Evolutionary conservation across 2,888 invertebrate species (phyloP), one percentile per base, ranked within the genome.

Genomic region (Hyppa rectilinea): DNA sequence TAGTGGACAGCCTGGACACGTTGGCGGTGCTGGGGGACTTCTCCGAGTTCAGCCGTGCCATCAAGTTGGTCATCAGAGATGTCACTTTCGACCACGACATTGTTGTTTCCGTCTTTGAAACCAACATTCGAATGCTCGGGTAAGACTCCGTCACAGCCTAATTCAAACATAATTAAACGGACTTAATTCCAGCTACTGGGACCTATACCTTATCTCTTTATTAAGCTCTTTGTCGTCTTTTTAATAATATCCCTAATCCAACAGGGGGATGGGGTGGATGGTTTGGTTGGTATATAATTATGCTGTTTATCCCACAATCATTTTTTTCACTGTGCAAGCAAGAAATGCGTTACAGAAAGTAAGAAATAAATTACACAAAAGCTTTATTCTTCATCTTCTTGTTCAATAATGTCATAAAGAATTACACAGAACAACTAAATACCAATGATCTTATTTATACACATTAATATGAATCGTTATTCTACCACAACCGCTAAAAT

Each of bases 111-210:
- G 99, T 99, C 6, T 99, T 99, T 93, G 99, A 99, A 94, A 99
- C 99, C 12, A 99, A 99, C 92, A 99, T 99, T 85, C 96, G 99
- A 84, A 98, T 99, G 96, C 96, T 99, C n/a, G 99, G 99, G 98
- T 98, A 93, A 96, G 96, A 63, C 17, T 34, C 17, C 7, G 3
- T 40, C 31, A 62, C n/a, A 2, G 7, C 20, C 20, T 20, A 31
- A 14, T 17, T n/a, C n/a, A n/a, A n/a, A 40, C 23, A 26, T 50
- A 38, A 31, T 26, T 26, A 50, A 58, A 56, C 17, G 17, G 3
- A 6, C 5, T 34, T 23, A 34, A 17, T 20, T 34, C 55, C 23
- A 20, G 49, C 31, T 53, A 12, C 10, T 34, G 31, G 53, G 2
- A 29, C 23, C 17, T 14, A 14, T 14, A 9, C 20, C 20, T n/a